Percentiles rank a stretch among this genome's conserved stretches.
Evolutionary conservation across 2,797 vertebrate genomes (phyloP).

Genomic region (Tachyglossus aculeatus): DNA sequence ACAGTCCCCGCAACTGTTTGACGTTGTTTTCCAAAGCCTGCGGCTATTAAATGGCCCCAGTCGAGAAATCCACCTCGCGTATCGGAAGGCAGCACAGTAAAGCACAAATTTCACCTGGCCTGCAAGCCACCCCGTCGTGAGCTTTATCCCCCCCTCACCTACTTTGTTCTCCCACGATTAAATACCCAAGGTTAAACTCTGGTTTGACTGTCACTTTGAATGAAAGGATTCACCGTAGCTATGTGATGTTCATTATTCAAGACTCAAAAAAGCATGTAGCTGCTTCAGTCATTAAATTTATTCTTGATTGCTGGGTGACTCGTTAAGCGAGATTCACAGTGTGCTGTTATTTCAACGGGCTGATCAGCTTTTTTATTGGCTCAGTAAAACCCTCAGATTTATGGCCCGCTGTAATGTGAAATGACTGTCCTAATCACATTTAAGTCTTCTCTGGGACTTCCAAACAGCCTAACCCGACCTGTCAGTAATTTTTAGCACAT

Average conservation of each 20-base stretch:
- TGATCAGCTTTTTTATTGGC: constrained; percentile 11
- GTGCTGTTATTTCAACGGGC: constrained; percentile 6
- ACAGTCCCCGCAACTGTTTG: neutral
- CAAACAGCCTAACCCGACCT: constrained; percentile 16
- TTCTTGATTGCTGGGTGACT: constrained; percentile 6
- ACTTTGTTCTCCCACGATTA: neutral
- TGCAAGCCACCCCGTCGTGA: neutral
- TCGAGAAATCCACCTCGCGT: neutral
- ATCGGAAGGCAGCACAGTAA: neutral
- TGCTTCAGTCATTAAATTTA: neutral
- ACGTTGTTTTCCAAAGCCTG: neutral
- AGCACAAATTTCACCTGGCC: neutral
- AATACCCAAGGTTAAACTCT: neutral
- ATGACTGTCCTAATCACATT: constrained; percentile 21
- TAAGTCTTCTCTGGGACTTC: constrained; percentile 31
- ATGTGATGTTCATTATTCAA: neutral
- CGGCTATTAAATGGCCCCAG: neutral
- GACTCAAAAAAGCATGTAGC: neutral
- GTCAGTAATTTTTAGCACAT: constrained; percentile 19
- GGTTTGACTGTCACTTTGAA: neutral
- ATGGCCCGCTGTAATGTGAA: constrained; percentile 16
- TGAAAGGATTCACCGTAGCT: neutral
- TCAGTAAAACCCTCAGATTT: constrained; percentile 28
- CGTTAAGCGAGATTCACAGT: constrained; percentile 11
- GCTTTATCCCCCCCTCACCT: neutral